Conservation (phyloP, 2,113 vertebrate species). For the Cyprinodon variegatus region DNA sequence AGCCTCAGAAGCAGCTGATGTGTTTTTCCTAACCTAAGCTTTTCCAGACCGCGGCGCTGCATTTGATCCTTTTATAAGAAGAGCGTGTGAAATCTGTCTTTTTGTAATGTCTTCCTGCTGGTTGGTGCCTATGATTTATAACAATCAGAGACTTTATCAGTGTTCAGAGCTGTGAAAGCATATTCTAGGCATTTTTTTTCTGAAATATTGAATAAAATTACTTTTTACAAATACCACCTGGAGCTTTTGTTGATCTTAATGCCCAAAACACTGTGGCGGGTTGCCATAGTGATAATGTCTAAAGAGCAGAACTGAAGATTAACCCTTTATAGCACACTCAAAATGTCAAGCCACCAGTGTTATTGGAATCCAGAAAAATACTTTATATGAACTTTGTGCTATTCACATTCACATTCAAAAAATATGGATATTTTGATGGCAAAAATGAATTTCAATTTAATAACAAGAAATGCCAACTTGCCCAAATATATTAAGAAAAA, state of each 20-base stretch:
- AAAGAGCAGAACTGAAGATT: too few species aligned
- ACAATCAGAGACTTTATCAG: neutral
- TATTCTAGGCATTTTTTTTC: neutral
- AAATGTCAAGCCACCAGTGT: too few species aligned
- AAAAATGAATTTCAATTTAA: too few species aligned
- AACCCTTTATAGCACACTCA: too few species aligned
- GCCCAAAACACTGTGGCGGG: too few species aligned
- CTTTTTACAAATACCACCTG: neutral
- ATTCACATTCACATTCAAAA: too few species aligned
- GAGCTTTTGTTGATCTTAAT: neutral
- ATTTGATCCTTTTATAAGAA: conserved; percentile 6
- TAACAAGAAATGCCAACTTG: too few species aligned
- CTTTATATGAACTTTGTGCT: too few species aligned
- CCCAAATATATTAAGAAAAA: too few species aligned
- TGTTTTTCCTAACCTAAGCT: neutral
- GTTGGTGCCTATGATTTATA: neutral
- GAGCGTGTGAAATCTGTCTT: conserved; percentile 4
- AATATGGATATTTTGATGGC: too few species aligned
- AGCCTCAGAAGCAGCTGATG: neutral
- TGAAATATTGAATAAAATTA: neutral
- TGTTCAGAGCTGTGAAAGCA: neutral
- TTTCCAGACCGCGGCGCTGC: conserved; percentile 15
- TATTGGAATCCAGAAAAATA: too few species aligned
- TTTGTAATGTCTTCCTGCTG: conserved; percentile 5
- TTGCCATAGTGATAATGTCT: neutral